A percentile compares a stretch with the other conserved stretches of the same genome.
Conservation (phyloP, 2,888 invertebrate species). For the Escarpia spicata region DNA sequence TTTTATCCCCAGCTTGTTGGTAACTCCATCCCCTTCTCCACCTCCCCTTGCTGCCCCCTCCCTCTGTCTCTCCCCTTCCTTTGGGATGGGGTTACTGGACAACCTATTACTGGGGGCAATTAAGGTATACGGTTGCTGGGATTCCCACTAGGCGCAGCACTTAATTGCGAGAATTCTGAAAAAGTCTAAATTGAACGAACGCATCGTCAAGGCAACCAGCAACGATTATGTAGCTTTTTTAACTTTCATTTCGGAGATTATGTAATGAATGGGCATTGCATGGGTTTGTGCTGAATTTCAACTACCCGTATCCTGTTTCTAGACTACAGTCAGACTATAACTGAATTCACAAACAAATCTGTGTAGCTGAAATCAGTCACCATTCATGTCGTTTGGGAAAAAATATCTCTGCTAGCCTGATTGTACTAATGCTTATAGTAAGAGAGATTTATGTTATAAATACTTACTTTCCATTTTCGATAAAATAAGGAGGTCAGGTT, state of each 20-base stretch:
- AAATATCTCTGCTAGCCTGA: background rate
- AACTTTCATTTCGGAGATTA: background rate
- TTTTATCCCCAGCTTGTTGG: background rate
- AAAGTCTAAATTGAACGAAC: background rate
- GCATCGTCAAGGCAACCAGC: background rate
- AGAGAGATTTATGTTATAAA: no score
- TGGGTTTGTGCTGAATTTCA: background rate
- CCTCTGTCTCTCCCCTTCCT: background rate
- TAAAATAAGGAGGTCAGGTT: no score
- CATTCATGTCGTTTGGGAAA: background rate
- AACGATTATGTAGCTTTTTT: background rate
- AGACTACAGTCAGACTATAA: background rate
- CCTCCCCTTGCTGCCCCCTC: background rate
- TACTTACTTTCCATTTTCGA: no score
- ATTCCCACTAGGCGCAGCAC: background rate
- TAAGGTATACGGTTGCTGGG: background rate
- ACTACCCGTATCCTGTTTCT: background rate
- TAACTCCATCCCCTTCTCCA: background rate
- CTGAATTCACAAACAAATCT: background rate
- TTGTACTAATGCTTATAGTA: no score
- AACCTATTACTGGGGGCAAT: background rate
- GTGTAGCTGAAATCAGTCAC: background rate
- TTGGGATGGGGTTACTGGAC: background rate
- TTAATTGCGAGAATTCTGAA: background rate
- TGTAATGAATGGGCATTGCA: background rate